Base-by-base conservation (phyloP, 2,113 vertebrate species). In the Rutilus rutilus region DNA sequence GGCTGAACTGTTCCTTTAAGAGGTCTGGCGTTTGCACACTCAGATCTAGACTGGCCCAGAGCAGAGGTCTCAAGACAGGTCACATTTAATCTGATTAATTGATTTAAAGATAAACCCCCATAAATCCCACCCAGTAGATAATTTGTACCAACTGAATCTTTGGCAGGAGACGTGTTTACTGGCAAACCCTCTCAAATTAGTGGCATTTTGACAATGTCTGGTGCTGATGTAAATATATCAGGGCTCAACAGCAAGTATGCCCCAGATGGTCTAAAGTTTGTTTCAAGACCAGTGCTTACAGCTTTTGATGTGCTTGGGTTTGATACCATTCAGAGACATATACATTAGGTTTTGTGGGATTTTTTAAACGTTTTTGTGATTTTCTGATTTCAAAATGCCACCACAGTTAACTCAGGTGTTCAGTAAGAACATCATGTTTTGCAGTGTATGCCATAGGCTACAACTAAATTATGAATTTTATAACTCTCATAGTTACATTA, bases 31-130 rank as follows among this genome's bases (percentile, higher is more conserved):
- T 50, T 82, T 82, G 4, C 78, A 54, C 23, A n/a, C n/a, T n/a
- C n/a, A 54, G 10, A 4, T 25, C 67, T 85, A 67, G 86, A 90
- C 74, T 75, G 36, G 9, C 85, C 89, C 69, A 71, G 62, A 84
- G 78, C 50, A 2, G 82, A 89, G 78, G 89, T 91, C 59, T 30
- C 87, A 5, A 86, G 88, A 78, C 90, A 86, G 82, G 91, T 92
- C 89, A 89, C 87, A 88, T 90, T 91, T 94, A 92, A 93, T 90
- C 92, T 89, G 92, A 92, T 94, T 93, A 92, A 91, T 92, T 90
- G 90, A 94, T 92, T 92, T 89, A 93, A 87, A 93, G 83, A 33
- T 76, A 83, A 84, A 85, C 52, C 42, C 25, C 36, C 27, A 33
- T 89, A 92, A 93, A 93, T 93, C 59, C 78, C 8, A 64, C n/a